These are phyloP conservation scores for Mactromeris polynyma DNA, from an alignment of 2,888 invertebrate genomes.

Conservation along the genomic window DNA sequence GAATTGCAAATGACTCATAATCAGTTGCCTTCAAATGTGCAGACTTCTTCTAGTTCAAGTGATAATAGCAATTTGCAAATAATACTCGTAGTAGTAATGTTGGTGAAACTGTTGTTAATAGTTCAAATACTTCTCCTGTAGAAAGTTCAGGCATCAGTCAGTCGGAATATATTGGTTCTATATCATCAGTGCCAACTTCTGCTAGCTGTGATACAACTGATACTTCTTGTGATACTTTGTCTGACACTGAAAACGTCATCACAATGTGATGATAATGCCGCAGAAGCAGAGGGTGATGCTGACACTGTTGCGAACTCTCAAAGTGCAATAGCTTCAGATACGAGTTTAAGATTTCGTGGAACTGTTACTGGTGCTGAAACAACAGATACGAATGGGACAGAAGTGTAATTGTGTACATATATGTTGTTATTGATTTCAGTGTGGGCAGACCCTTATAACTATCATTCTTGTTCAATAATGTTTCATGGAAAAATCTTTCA, in stretches of 20 bases:
- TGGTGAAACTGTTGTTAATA: not conserved
- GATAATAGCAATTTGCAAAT: not conserved
- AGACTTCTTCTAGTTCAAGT: not conserved
- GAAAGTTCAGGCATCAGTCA: conserved; percentile 39
- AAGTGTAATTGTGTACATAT: conserved; percentile 34
- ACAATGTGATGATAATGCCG: not conserved
- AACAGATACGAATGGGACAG: conserved; percentile 36
- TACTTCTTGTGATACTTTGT: conserved; percentile 24
- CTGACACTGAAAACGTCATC: not conserved
- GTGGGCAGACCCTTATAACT: not conserved
- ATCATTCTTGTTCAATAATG: not conserved
- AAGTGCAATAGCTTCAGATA: conserved; percentile 41
- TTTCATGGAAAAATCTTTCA: not conserved
- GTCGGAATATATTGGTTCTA: conserved; percentile 8
- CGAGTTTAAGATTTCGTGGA: conserved; percentile 33
- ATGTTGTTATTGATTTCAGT: not conserved
- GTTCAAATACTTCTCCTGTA: conserved; percentile 4
- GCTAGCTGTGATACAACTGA: not conserved
- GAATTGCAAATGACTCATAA: conserved; percentile 54
- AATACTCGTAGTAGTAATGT: too few species aligned
- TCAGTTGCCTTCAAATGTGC: not conserved
- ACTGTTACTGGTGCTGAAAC: not conserved
- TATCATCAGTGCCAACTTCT: not conserved
- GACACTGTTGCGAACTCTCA: conserved; percentile 20
- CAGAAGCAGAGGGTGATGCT: not conserved